Conservation (phyloP, 2,888 invertebrate species). For the Drosophila mimica region DNA sequence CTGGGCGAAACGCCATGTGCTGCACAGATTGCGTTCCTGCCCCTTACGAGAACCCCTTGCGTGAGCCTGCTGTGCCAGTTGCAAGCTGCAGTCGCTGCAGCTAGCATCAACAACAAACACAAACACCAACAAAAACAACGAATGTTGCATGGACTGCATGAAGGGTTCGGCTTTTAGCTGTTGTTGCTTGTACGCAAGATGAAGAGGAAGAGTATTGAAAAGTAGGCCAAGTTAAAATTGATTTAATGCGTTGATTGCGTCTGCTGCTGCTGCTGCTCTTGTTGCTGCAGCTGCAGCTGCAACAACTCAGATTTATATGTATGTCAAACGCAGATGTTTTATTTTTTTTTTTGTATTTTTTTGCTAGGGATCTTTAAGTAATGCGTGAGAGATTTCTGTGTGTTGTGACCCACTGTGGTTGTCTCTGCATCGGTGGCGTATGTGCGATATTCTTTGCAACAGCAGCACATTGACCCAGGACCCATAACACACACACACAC, state of each 20-base stretch:
- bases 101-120: conserved; percentile 17
- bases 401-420: conserved; percentile 14
- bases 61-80: conserved; percentile 48
- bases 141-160: conserved; percentile 25
- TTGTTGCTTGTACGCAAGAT: conserved; percentile 13
- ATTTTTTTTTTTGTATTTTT: conserved; percentile 19
- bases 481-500: conserved; percentile 4
- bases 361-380: conserved; percentile 36
- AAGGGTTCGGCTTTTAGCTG: conserved; percentile 58
- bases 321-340: conserved; percentile 56
- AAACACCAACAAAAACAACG: conserved; percentile 15
- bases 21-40: conserved; percentile 52
- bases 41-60: background rate
- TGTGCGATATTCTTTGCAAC: conserved; percentile 41
- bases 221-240: conserved; percentile 83
- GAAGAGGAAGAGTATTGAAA: conserved; percentile 31
- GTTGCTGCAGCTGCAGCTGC: conserved; percentile 39
- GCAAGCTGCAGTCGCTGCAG: conserved; percentile 54
- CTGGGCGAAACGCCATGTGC: conserved; percentile 41
- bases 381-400: conserved; percentile 31
- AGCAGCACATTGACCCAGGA: conserved; percentile 71
- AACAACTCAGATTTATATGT: conserved; percentile 62
- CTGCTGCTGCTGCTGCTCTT: conserved; percentile 14
- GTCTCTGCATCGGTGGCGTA: conserved; percentile 47
- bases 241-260: conserved; percentile 78